These are phyloP conservation scores for Xanthia togata DNA, from an alignment of 2,888 invertebrate species.

Conservation along the genomic window DNA sequence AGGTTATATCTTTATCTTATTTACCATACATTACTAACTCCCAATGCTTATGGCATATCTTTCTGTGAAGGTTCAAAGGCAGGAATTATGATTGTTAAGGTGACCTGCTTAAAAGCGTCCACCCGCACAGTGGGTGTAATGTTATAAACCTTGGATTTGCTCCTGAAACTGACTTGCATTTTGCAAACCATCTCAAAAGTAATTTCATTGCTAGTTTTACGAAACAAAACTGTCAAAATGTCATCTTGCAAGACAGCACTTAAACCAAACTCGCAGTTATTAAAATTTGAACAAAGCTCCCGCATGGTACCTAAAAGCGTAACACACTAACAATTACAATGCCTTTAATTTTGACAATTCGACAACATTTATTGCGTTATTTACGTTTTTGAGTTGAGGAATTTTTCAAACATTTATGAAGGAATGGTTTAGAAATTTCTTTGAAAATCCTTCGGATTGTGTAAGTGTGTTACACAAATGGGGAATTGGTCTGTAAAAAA, in stretches of 20 bases:
- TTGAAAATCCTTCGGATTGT: neutral
- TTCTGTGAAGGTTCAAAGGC: neutral
- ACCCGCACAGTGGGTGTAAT: neutral
- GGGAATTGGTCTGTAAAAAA: neutral
- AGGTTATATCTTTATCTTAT: neutral
- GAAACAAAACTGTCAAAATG: neutral
- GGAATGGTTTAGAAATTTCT: neutral
- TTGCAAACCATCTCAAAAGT: neutral
- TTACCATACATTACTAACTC: neutral
- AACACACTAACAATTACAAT: neutral
- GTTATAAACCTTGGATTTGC: neutral
- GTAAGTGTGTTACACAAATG: neutral
- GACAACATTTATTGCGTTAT: neutral
- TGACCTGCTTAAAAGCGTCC: too few relatives aligned
- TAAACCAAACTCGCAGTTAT: neutral
- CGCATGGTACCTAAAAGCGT: neutral
- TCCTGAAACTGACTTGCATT: neutral
- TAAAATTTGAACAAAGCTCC: neutral
- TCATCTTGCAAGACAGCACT: neutral
- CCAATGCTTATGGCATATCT: neutral
- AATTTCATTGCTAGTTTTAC: neutral
- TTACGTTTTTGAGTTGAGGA: neutral
- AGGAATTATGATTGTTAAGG: neutral
- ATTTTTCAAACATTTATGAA: neutral
- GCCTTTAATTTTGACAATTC: neutral